Evolutionary conservation across 2,113 vertebrate genomes (phyloP).

Genomic region (Tetraodon nigroviridis): DNA sequence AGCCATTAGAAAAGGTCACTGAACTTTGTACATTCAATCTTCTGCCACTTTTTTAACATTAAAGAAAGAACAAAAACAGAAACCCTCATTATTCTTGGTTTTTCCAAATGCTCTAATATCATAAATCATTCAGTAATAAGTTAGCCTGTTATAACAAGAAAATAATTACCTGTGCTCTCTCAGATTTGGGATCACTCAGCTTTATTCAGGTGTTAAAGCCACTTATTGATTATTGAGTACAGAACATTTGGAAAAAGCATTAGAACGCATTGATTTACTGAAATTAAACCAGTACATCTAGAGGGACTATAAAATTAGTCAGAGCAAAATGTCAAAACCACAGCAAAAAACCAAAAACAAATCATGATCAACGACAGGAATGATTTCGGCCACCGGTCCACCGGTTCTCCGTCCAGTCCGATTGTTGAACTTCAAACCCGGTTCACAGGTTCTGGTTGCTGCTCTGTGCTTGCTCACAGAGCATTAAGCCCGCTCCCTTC

Average conservation of each 20-base stretch:
- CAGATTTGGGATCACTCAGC: background rate
- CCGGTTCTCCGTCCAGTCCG: background rate
- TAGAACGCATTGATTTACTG: background rate
- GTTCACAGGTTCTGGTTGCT: background rate
- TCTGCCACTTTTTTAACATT: too few species aligned
- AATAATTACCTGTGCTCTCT: too few species aligned
- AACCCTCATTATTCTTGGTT: too few species aligned
- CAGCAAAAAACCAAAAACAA: too few species aligned
- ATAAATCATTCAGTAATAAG: too few species aligned
- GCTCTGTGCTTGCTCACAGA: constrained; percentile 35
- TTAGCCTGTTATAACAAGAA: too few species aligned
- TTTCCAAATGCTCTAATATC: too few species aligned
- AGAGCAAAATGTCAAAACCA: background rate
- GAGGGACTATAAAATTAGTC: background rate
- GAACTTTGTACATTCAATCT: too few species aligned
- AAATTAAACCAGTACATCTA: background rate
- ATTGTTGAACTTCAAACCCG: constrained; percentile 1
- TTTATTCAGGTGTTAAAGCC: background rate
- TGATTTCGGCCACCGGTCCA: background rate
- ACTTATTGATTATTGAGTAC: background rate
- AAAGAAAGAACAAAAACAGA: too few species aligned
- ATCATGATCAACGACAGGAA: too few species aligned
- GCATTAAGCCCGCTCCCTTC: constrained; percentile 52
- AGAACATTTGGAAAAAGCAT: background rate
- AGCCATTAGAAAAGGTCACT: too few species aligned